phyloP scores from a whole-genome alignment of 1,140 invertebrate genomes.

The Microplitis demolitor region DNA sequence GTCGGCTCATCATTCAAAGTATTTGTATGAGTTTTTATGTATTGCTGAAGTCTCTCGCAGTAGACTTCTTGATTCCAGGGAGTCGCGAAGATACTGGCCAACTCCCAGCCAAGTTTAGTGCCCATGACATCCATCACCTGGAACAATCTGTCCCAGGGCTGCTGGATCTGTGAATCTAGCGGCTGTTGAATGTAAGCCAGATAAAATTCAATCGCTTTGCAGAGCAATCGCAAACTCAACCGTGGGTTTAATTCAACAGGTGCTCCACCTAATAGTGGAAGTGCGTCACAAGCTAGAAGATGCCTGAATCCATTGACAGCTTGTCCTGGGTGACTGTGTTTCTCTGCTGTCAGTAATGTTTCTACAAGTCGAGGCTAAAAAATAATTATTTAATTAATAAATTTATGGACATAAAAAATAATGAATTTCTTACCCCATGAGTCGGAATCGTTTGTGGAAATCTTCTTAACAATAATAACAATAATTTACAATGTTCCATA shows the following conservation, averaged over 20 bases:
- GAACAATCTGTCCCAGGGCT: constrained; percentile 82
- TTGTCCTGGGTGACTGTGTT: constrained; percentile 68
- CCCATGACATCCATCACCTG: constrained; percentile 76
- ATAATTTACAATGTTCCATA: constrained; percentile 82
- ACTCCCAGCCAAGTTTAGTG: constrained; percentile 80
- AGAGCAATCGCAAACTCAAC: constrained; percentile 68
- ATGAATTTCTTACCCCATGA: constrained; percentile 70
- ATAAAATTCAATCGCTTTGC: constrained; percentile 68
- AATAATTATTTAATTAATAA: neutral
- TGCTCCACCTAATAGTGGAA: constrained; percentile 72
- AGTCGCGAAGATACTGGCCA: constrained; percentile 57
- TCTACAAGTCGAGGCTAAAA: constrained; percentile 71
- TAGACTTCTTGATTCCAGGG: constrained; percentile 53
- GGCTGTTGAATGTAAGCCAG: constrained; percentile 69
- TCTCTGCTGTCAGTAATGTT: constrained; percentile 76
- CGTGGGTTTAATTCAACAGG: constrained; percentile 68
- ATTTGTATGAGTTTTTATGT: constrained; percentile 38
- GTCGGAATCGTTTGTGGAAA: constrained; percentile 80
- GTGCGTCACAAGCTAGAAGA: constrained; percentile 74
- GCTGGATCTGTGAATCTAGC: constrained; percentile 68
- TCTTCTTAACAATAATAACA: constrained; percentile 76
- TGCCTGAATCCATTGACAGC: constrained; percentile 76
- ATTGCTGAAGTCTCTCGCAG: constrained; percentile 53
- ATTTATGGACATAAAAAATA: neutral
- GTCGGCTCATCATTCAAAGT: constrained; percentile 48